Base-by-base conservation (phyloP, 2,113 vertebrate species). In the Siniperca knerii region DNA sequence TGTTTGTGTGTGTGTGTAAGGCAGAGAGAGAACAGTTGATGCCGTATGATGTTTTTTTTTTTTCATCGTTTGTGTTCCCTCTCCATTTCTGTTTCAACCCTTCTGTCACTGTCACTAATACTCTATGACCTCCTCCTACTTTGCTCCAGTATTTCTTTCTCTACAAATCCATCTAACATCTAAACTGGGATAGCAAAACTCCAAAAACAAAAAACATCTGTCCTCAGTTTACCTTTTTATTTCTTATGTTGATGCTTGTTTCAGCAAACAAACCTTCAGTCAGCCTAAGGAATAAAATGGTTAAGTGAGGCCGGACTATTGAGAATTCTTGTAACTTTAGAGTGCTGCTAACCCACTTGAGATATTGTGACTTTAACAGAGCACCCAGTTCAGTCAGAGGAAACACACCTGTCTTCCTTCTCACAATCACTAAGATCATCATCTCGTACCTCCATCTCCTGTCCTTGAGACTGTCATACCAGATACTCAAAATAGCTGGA, bases 401-500 rank as follows among this genome's bases (percentile, higher is more conserved):
- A 15, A 54, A 46, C 37, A 68, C 62, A 44, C 18, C 25, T 68
- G 54, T 48, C 40, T 18, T 33, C 11, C 18, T 35, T 42, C 75
- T 66, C 50, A 40, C 29, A 40, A 0, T 70, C 46, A 35, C 29
- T 2, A 4, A 33, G 12, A 10, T 20, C 33, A 20, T 16, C 55
- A 48, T 44, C 52, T 15, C 9, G 10, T 13, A 40, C 29, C 54
- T 7, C 13, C 10, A 5, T 40, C 16, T 37, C 13, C 9, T 83
- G 13, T 29, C 3, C 11, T 8, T 0, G 5, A n/a, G 6, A 29
- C 29, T 29, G 29, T 84, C 57, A 42, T 15, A 61, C 13, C 58
- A 68, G 65, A 18, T 16, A 20, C 44, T 1, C 46, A 71, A 48
- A 79, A 67, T 18, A 70, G 62, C 85, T 77, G 67, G 48, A 78